Evolutionary conservation across 2,888 invertebrate genomes (phyloP), one percentile per base, ranked within the genome.

Genomic region (Plagodis pulveraria): DNA sequence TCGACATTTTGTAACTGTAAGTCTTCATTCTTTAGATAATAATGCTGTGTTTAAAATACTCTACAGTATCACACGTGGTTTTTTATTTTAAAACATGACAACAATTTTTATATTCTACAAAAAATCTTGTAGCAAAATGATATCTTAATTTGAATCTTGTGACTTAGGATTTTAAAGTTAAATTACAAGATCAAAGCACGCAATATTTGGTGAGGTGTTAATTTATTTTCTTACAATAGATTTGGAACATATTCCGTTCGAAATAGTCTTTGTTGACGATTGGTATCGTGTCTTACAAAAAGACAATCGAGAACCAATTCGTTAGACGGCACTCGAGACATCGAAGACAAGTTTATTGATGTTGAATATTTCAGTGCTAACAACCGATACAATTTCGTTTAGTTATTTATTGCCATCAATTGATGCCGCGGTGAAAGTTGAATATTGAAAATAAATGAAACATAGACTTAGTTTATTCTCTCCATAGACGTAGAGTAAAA

Each of bases 221-320:
- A 54, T 66, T 60, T 55, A 62, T 61, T 22, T 61, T 70, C 65
- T 71, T 65, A 63, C 54, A 64, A 62, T 57, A 62, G 64, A 71
- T 67, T 71, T 40, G 50, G 41, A 64, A 70, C 68, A 67, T 60
- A 72, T 71, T 72, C 53, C 50, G 65, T 62, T 67, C 66, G 69
- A 71, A 65, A 72, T 60, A 59, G 36, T 59, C 66, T 66, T 72
- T 67, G 71, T 72, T 72, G 61, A 73, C 67, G 76, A 76, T 76
- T 71, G 72, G 65, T 71, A 67, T 76, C 69, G 58, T 70, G 71
- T 74, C 54, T 50, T 66, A 77, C 76, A 77, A 78, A 77, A 75
- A 74, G 70, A 72, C 72, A 63, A 72, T 71, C 63, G 64, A 64
- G 51, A 62, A 40, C 50, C 48, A 56, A 62, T 65, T 70, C 71